Percentiles rank a stretch among this genome's conserved stretches.
phyloP scores from a whole-genome alignment of 2,888 invertebrate genomes.

The Spilarctia lutea region DNA sequence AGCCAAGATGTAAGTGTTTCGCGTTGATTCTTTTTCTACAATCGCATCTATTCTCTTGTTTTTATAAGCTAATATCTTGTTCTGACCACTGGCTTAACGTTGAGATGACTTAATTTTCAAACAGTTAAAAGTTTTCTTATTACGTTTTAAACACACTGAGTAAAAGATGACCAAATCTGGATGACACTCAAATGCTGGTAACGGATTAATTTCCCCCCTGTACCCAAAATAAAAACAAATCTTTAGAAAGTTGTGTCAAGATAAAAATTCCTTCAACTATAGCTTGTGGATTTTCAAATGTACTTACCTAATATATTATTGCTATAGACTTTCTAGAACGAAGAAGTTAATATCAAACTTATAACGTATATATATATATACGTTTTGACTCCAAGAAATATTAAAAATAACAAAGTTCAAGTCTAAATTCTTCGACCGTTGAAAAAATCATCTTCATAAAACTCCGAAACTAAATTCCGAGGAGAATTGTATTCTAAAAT shows the following conservation, averaged over 20 bases:
- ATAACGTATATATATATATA: conserved; percentile 10
- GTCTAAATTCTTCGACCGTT: conserved; percentile 30
- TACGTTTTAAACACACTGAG: no score
- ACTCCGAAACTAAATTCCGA: conserved; percentile 61
- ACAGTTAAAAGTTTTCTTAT: no score
- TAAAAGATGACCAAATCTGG: no score
- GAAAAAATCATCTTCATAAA: conserved; percentile 59
- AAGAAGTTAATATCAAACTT: conserved; percentile 14
- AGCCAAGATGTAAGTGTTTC: no score
- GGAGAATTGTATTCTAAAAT: conserved; percentile 52
- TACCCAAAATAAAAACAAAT: neutral
- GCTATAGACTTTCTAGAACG: neutral
- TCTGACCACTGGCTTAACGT: no score
- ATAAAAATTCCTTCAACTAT: neutral
- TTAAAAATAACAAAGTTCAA: conserved; percentile 42
- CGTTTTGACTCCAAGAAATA: conserved; percentile 20
- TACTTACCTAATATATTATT: neutral
- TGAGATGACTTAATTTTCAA: no score
- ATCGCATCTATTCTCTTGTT: no score
- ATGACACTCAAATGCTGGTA: no score
- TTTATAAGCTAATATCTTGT: no score
- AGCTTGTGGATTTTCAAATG: neutral
- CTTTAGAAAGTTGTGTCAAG: neutral
- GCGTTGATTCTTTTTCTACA: no score
- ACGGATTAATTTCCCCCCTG: no score